Evolutionary conservation across 2,113 vertebrate genomes (phyloP).

Genomic region (Fukomys damarensis): DNA sequence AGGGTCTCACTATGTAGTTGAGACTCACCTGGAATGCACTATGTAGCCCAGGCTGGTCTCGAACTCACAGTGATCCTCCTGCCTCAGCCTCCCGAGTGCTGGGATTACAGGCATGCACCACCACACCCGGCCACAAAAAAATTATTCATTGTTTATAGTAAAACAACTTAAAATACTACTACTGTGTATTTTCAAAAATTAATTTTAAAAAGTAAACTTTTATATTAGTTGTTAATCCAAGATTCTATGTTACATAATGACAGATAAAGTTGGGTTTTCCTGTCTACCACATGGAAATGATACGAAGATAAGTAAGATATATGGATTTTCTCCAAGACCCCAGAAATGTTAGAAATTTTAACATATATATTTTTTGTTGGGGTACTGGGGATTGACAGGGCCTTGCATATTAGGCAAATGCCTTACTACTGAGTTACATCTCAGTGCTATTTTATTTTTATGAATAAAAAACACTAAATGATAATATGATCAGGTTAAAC

Average conservation of each 20-base stretch:
- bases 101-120: no score
- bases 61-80: no score
- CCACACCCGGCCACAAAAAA: no score
- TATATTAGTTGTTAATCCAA: constrained; percentile 23
- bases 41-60: no score
- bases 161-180: neutral
- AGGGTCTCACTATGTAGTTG: no score
- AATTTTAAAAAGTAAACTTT: constrained; percentile 15
- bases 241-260: neutral
- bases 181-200: constrained; percentile 33
- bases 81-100: no score
- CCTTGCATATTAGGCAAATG: neutral
- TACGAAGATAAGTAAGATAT: constrained; percentile 41
- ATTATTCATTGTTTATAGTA: neutral
- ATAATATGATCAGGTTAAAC: neutral
- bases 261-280: constrained; percentile 18
- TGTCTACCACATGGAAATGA: constrained; percentile 20
- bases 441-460: constrained; percentile 31
- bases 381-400: neutral
- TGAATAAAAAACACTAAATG: constrained; percentile 55
- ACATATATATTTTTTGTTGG: neutral
- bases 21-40: no score
- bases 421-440: neutral
- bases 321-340: neutral
- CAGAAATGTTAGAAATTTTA: neutral